Conservation (phyloP, 2,888 invertebrate species). For the Vesta saturnalis region DNA sequence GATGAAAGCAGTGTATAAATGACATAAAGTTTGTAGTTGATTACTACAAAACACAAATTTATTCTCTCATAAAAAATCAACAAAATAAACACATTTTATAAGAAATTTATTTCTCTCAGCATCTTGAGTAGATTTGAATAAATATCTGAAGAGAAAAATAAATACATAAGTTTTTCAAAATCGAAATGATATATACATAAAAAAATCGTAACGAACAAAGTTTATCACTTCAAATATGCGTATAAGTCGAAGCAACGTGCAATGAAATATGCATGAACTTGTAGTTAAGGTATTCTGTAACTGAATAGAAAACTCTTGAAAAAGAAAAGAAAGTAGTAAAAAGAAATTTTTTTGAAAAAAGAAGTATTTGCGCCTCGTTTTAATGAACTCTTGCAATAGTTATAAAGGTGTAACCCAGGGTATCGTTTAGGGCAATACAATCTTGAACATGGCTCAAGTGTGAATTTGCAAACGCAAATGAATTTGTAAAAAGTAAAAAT, state of each 20-base stretch:
- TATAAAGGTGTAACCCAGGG: slow-evolving; percentile 49
- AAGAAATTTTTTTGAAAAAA: not conserved
- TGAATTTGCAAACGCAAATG: slow-evolving; percentile 34
- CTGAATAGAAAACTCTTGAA: slow-evolving; percentile 18
- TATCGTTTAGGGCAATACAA: slow-evolving; percentile 35
- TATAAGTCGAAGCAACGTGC: slow-evolving; percentile 20
- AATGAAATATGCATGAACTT: slow-evolving; percentile 30
- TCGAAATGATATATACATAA: not conserved
- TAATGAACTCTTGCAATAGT: slow-evolving; percentile 55
- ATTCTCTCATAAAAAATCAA: too few species aligned
- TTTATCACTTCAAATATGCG: slow-evolving; percentile 20
- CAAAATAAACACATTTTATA: too few species aligned
- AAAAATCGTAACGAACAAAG: slow-evolving; percentile 14
- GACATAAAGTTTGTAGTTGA: too few species aligned
- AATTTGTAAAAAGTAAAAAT: slow-evolving; percentile 46
- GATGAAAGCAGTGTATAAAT: too few species aligned
- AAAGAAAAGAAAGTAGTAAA: slow-evolving; percentile 15
- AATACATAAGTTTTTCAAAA: not conserved
- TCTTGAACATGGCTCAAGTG: slow-evolving; percentile 43
- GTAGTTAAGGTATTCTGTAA: slow-evolving; percentile 23
- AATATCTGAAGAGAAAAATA: not conserved
- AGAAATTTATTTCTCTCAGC: too few species aligned
- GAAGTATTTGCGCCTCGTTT: slow-evolving; percentile 46
- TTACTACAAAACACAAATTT: too few species aligned
- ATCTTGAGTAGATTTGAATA: not conserved